Conservation (phyloP, 2,113 vertebrate genomes). For the Oreotragus oreotragus region DNA sequence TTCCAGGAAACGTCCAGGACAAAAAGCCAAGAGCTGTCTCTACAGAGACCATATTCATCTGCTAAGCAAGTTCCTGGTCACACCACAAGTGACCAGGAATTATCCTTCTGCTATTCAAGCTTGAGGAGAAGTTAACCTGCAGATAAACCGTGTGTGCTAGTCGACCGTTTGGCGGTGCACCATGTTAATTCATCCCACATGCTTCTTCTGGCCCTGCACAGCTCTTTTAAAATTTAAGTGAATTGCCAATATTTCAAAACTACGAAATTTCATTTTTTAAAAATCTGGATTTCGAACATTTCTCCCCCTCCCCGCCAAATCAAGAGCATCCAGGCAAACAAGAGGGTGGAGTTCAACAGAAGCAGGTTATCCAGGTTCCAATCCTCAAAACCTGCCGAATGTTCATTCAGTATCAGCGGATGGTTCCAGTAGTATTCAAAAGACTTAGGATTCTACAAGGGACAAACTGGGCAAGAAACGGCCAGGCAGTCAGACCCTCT, state of each 20-base stretch:
- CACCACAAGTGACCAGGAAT: neutral
- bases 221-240: neutral
- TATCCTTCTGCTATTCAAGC: neutral
- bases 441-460: neutral
- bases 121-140: neutral
- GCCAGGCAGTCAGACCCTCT: neutral
- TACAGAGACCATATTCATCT: neutral
- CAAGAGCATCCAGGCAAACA: neutral
- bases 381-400: neutral
- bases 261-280: neutral
- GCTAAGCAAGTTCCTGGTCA: neutral
- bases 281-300: neutral
- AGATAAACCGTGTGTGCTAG: neutral
- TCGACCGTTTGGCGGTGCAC: neutral
- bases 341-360: neutral
- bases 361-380: neutral
- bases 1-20: neutral
- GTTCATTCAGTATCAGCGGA: neutral
- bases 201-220: neutral
- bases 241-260: constrained; percentile 14
- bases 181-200: neutral
- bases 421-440: neutral
- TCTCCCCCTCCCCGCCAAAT: neutral
- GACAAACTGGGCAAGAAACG: neutral
- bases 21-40: neutral